Evolutionary conservation across 2,113 vertebrate genomes (phyloP), one percentile per base, ranked within the genome.

Genomic region (Pogonocichla stellata): DNA sequence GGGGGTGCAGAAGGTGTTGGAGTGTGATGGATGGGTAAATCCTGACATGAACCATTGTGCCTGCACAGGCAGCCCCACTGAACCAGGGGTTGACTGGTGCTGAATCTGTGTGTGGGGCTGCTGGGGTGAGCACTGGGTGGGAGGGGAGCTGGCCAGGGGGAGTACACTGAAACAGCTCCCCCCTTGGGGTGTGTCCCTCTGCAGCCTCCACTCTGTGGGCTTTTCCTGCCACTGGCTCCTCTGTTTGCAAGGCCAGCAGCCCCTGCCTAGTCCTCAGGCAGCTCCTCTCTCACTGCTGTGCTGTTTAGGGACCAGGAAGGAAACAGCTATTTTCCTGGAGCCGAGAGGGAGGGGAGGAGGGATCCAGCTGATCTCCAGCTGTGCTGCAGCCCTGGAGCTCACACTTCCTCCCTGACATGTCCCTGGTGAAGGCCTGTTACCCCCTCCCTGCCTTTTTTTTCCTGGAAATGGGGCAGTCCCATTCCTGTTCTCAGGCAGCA

Each of bases 291-390:
- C 0, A 0, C 67, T 90, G 66, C 90, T 85, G 24, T 47, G 78
- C 26, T 81, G 29, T 78, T 62, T 34, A 78, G 94, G 82, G 79
- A 73, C 64, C 47, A 70, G 90, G 90, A 93, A 96, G 90, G 95
- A 96, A 93, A 86, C 57, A 34, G 75, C 56, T 74, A 11, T 93
- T 90, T 96, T 95, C 75, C 85, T 88, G 81, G 38, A 93, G 67
- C n/a, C 0, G 2, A 77, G 19, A 9, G 5, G 26, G 69, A 9
- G 5, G 29, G 69, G 60, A 66, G 90, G 60, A 80, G 74, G 43
- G 67, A 92, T 96, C 56, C 92, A 96, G 87, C 92, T 93, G 92
- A 93, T 80, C 54, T 70, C 93, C 71, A 85, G 88, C 79, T 80
- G 90, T 89, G 71, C 51, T 64, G 42, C 79, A 67, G 81, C 62